A percentile compares a stretch with the other conserved stretches of the same genome.
Conservation (phyloP, 2,113 vertebrate species). For the Pelecanus crispus region DNA sequence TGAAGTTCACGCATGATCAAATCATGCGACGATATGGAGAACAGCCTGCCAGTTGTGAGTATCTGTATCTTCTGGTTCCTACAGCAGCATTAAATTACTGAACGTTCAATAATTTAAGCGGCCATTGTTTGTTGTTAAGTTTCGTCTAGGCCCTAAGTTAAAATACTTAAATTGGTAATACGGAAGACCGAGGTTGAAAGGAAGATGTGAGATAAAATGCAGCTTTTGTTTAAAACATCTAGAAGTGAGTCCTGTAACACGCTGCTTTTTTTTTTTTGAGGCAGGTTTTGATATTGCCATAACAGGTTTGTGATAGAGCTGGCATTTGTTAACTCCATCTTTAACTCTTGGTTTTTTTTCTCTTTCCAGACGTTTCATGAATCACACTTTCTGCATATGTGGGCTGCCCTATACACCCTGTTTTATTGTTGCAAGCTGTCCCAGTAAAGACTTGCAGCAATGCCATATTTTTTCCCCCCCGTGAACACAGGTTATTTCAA, state of each 20-base stretch:
- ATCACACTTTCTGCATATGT: slow-evolving; percentile 70
- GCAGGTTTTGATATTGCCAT: background rate
- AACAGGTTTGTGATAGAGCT: background rate
- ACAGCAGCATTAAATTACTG: background rate
- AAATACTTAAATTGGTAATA: background rate
- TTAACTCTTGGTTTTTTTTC: slow-evolving; percentile 22
- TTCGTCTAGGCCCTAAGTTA: background rate
- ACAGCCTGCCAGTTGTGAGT: slow-evolving; percentile 99
- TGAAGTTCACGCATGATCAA: slow-evolving; percentile 99
- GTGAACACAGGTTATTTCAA: slow-evolving; percentile 88
- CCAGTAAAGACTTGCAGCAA: slow-evolving; percentile 85
- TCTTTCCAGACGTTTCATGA: slow-evolving; percentile 90
- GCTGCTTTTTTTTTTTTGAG: background rate
- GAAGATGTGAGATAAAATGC: background rate
- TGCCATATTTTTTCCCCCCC: slow-evolving; percentile 83
- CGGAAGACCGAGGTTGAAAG: background rate
- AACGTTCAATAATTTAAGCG: background rate
- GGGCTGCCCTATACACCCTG: slow-evolving; percentile 74
- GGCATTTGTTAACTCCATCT: background rate
- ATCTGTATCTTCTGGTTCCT: background rate
- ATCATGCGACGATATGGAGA: slow-evolving; percentile 98
- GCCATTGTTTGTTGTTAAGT: background rate
- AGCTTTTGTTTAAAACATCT: background rate
- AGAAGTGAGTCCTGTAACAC: fast-evolving
- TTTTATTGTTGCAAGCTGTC: slow-evolving; percentile 82